Evolutionary conservation across 2,113 vertebrate species (phyloP).

Genomic region (Cercocebus atys): DNA sequence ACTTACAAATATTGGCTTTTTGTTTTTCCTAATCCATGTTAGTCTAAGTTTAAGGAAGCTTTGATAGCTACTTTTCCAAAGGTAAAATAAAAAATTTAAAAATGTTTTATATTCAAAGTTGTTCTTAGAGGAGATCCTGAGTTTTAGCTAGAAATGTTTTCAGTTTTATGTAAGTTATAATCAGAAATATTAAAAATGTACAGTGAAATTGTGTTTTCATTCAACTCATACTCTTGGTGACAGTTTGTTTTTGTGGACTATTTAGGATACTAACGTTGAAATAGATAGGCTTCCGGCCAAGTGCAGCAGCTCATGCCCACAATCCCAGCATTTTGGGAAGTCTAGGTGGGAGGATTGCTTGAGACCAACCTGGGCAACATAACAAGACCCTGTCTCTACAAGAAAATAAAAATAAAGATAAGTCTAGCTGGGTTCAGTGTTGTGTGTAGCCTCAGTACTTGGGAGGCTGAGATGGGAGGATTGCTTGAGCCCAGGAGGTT

Average conservation of each 20-base stretch:
- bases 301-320: too few relatives aligned
- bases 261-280: not conserved
- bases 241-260: not conserved
- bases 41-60: slow-evolving; percentile 1
- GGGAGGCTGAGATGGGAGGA: too few relatives aligned
- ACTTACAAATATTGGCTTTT: not conserved
- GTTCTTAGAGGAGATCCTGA: not conserved
- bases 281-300: not conserved
- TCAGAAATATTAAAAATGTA: not conserved
- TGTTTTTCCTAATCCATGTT: slow-evolving; percentile 43
- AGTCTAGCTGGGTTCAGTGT: too few relatives aligned
- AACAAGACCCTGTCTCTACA: too few relatives aligned
- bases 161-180: slow-evolving; percentile 38
- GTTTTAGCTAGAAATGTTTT: slow-evolving; percentile 21
- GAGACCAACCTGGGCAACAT: too few relatives aligned
- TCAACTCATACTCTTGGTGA: not conserved
- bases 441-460: too few relatives aligned
- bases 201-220: slow-evolving; percentile 52
- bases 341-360: too few relatives aligned
- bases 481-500: too few relatives aligned
- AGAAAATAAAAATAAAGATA: too few relatives aligned
- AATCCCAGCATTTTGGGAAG: too few relatives aligned
- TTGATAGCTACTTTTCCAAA: slow-evolving; percentile 33
- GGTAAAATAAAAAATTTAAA: slow-evolving; percentile 7
- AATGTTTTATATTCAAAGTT: slow-evolving; percentile 27